Evolutionary conservation across 2,888 invertebrate genomes (phyloP).

Genomic region (Apodemia mormo): DNA sequence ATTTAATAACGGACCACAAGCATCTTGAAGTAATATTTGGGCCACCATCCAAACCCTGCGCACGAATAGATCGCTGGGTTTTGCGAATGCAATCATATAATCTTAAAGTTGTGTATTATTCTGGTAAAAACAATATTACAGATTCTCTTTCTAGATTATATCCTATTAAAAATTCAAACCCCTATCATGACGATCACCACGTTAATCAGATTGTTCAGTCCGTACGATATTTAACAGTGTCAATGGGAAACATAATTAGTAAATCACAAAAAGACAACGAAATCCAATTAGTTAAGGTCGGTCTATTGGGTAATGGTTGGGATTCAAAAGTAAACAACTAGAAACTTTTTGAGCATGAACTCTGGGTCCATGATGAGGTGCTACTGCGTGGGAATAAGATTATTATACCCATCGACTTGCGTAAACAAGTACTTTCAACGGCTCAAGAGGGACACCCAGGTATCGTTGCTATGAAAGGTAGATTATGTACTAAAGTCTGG

Average conservation of each 20-base stretch:
- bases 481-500: slow-evolving; percentile 50
- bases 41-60: slow-evolving; percentile 44
- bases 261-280: slow-evolving; percentile 31
- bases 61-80: slow-evolving; percentile 49
- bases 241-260: slow-evolving; percentile 26
- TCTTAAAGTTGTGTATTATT: slow-evolving; percentile 42
- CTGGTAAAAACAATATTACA: slow-evolving; percentile 43
- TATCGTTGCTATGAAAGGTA: slow-evolving; percentile 47
- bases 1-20: slow-evolving; percentile 44
- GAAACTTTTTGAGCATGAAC: slow-evolving; percentile 42
- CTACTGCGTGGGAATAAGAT: slow-evolving; percentile 36
- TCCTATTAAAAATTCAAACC: background rate
- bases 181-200: slow-evolving; percentile 18
- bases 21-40: slow-evolving; percentile 50
- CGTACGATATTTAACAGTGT: slow-evolving; percentile 28
- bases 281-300: slow-evolving; percentile 28
- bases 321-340: slow-evolving; percentile 33
- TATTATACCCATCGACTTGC: slow-evolving; percentile 34
- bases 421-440: slow-evolving; percentile 31
- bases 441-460: slow-evolving; percentile 50
- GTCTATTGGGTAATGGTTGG: slow-evolving; percentile 33
- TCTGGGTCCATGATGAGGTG: slow-evolving; percentile 42
- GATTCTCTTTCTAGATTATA: slow-evolving; percentile 41
- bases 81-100: slow-evolving; percentile 43
- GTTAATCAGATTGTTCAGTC: slow-evolving; percentile 32